Conservation (phyloP, 1,140 invertebrate species). For the Achroia grisella region DNA sequence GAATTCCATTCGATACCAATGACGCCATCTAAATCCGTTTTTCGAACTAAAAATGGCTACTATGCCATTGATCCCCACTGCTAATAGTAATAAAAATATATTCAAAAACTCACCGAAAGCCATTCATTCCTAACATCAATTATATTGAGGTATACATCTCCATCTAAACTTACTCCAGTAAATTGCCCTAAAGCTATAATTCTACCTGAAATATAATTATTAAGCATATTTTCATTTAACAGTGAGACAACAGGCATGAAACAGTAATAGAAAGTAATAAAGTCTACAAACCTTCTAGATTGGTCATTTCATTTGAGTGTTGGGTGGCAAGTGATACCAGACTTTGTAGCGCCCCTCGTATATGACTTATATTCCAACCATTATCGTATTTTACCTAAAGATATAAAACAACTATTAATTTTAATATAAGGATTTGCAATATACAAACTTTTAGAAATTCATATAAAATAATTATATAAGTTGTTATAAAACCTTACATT, state of each 20-base stretch:
- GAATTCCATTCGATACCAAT: too few species aligned
- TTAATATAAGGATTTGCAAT: too few species aligned
- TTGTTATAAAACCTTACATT: too few species aligned
- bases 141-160: constrained; percentile 90
- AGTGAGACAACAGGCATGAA: too few species aligned
- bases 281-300: constrained; percentile 73
- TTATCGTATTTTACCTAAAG: constrained; percentile 78
- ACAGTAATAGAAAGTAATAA: not conserved
- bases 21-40: too few species aligned
- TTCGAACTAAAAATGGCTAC: too few species aligned
- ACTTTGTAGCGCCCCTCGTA: constrained; percentile 87
- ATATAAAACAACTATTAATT: constrained; percentile 5
- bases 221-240: too few species aligned
- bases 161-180: constrained; percentile 91
- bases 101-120: constrained; percentile 81
- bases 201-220: constrained; percentile 69
- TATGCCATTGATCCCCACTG: too few species aligned
- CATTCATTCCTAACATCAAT: constrained; percentile 93
- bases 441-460: too few species aligned
- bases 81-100: constrained; percentile 1
- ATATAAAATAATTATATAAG: too few species aligned
- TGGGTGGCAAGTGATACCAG: constrained; percentile 81
- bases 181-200: constrained; percentile 89
- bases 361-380: constrained; percentile 91
- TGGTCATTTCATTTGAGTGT: constrained; percentile 79